Conservation (phyloP, 2,797 vertebrate species). For the Sebastiscus albofasciatus region DNA sequence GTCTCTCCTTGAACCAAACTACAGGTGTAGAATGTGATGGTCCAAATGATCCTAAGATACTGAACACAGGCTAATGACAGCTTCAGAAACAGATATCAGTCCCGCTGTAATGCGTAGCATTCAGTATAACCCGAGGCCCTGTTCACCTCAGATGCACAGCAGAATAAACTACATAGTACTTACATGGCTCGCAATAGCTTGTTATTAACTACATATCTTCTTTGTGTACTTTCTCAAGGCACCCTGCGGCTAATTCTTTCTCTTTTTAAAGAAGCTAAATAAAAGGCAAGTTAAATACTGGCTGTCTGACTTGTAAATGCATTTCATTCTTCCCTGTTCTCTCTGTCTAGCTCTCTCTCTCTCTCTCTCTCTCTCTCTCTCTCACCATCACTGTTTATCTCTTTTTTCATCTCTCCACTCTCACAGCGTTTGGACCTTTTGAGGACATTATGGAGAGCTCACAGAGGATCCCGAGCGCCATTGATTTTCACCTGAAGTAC, state of each 20-base stretch:
- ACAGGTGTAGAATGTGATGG: no score
- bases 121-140: neutral
- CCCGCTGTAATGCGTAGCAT: neutral
- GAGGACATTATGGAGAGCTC: constrained; percentile 25
- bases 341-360: neutral
- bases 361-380: neutral
- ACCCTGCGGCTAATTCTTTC: constrained; percentile 38
- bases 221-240: constrained; percentile 12
- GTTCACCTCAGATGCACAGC: neutral
- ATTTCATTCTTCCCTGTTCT: neutral
- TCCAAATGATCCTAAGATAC: no score
- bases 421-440: neutral
- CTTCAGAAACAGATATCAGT: neutral
- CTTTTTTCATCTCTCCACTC: neutral
- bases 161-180: constrained; percentile 33
- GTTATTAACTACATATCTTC: constrained; percentile 42
- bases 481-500: constrained; percentile 67
- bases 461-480: constrained; percentile 19
- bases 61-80: no score
- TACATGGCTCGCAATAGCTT: constrained; percentile 20
- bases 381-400: neutral
- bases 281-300: constrained; percentile 45
- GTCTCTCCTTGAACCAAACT: no score
- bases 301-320: constrained; percentile 43
- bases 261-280: constrained; percentile 25